These are phyloP conservation scores for Dicycla oo DNA, from an alignment of 2,888 invertebrate genomes.

Conservation along the genomic window DNA sequence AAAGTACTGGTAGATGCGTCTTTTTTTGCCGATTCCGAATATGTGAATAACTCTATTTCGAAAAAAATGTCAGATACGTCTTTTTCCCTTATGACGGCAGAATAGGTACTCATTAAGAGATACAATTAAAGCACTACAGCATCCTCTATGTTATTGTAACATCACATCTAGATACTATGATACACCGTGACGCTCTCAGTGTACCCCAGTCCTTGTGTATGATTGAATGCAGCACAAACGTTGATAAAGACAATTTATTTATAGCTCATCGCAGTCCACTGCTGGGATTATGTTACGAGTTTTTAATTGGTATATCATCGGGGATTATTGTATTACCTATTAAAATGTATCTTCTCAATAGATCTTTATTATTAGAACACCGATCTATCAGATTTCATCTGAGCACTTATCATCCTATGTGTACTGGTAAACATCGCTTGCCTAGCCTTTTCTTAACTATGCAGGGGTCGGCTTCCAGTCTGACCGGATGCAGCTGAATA, in stretches of 20 bases:
- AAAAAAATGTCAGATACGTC: too few species aligned
- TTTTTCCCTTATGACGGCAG: too few species aligned
- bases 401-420: too few species aligned
- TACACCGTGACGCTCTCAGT: conserved; percentile 23
- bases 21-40: too few species aligned
- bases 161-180: conserved; percentile 18
- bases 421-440: too few species aligned
- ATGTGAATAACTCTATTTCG: too few species aligned
- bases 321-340: conserved; percentile 28
- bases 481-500: too few species aligned
- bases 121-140: neutral
- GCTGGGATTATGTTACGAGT: conserved; percentile 22
- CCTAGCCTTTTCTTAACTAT: too few species aligned
- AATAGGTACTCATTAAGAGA: neutral
- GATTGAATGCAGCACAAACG: conserved; percentile 21
- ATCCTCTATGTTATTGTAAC: neutral
- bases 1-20: too few species aligned
- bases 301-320: conserved; percentile 35
- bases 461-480: too few species aligned
- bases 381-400: conserved; percentile 18
- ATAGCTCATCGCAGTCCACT: conserved; percentile 3
- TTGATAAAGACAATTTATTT: conserved; percentile 31
- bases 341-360: conserved; percentile 5
- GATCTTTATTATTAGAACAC: too few species aligned
- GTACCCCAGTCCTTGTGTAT: conserved; percentile 27